Evolutionary conservation across 2,888 invertebrate species (phyloP).

Genomic region (Taphrorychus bicolor): DNA sequence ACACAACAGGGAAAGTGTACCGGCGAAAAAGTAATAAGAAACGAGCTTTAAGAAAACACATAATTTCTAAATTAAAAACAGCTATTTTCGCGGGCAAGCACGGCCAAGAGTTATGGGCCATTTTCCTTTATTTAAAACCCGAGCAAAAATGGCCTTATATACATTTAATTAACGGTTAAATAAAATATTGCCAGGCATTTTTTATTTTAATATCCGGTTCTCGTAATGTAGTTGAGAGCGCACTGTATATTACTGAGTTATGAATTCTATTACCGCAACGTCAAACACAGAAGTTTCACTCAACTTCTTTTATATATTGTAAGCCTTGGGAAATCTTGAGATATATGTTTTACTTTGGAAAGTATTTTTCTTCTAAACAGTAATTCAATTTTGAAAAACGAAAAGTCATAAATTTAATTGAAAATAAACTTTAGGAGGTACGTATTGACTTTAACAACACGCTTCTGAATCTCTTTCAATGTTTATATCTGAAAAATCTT

Average conservation of each 20-base stretch:
- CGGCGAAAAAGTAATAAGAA: constrained; percentile 11
- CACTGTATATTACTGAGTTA: constrained; percentile 11
- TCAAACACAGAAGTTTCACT: constrained; percentile 8
- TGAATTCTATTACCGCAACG: constrained; percentile 20
- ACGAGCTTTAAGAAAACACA: constrained; percentile 32
- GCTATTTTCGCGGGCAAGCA: constrained; percentile 31
- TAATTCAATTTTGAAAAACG: too few relatives aligned
- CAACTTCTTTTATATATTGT: constrained; percentile 6
- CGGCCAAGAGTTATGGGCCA: constrained; percentile 36
- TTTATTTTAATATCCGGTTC: constrained; percentile 36
- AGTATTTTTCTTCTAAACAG: not conserved
- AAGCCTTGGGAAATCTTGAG: constrained; percentile 11
- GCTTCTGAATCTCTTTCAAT: too few relatives aligned
- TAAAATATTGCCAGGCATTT: constrained; percentile 36
- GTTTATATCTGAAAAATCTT: too few relatives aligned
- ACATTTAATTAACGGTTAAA: constrained; percentile 39
- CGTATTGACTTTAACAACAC: too few relatives aligned
- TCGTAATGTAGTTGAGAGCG: constrained; percentile 14
- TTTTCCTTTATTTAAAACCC: constrained; percentile 35
- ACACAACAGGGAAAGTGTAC: not conserved
- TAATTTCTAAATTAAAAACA: constrained; percentile 39
- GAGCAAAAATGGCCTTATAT: constrained; percentile 32
- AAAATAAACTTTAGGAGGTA: too few relatives aligned
- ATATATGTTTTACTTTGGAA: not conserved
- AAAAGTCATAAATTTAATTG: too few relatives aligned